Conservation (phyloP, 2,888 invertebrate genomes). For the Steinernema scapterisci region DNA sequence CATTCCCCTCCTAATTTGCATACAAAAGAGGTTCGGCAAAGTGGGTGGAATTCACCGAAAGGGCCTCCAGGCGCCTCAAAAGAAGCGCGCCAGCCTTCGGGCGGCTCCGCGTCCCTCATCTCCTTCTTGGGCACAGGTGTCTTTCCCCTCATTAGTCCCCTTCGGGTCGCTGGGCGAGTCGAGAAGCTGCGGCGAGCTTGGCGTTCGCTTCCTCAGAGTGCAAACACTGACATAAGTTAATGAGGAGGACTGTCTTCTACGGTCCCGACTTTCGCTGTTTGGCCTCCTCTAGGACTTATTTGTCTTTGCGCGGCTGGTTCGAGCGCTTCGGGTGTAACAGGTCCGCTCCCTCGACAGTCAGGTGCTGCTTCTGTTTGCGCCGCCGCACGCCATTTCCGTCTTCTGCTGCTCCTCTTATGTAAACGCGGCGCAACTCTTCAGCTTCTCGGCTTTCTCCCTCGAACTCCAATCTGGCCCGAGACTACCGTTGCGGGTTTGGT, state of each 20-base stretch:
- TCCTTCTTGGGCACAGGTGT: no score
- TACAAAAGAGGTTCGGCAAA: no score
- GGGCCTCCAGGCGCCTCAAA: no score
- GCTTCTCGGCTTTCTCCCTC: conserved; percentile 21
- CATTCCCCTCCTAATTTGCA: no score
- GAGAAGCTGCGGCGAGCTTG: not conserved
- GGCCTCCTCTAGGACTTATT: conserved; percentile 18
- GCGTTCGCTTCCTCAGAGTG: conserved; percentile 18
- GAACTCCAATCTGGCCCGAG: not conserved
- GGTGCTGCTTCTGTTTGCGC: conserved; percentile 31
- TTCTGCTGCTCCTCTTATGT: conserved; percentile 13
- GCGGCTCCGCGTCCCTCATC: no score
- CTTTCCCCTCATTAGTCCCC: not conserved
- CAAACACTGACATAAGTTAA: conserved; percentile 14
- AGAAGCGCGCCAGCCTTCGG: no score
- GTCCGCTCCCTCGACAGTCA: not conserved
- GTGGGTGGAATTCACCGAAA: no score
- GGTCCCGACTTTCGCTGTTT: not conserved
- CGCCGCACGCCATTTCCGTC: conserved; percentile 29
- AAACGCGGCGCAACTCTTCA: conserved; percentile 22
- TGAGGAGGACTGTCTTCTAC: conserved; percentile 17
- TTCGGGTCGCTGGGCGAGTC: not conserved
- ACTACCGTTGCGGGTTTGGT: conserved; percentile 21
- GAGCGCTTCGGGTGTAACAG: conserved; percentile 23
- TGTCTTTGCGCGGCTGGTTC: conserved; percentile 28